Evolutionary conservation across 2,113 vertebrate genomes (phyloP).

Genomic region (Empidonax traillii): DNA sequence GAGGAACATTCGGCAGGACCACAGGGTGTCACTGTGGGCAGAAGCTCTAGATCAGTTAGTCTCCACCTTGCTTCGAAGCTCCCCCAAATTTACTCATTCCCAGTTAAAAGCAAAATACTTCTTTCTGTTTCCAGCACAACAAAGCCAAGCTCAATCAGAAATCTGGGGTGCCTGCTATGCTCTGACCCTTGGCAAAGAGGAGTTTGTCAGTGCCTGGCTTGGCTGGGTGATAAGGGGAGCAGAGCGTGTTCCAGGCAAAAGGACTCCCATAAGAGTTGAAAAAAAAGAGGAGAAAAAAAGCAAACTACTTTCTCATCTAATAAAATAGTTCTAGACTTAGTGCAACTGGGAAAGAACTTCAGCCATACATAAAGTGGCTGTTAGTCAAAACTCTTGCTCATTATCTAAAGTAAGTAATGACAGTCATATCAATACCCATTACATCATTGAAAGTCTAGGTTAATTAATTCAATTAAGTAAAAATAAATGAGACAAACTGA

Average conservation of each 20-base stretch:
- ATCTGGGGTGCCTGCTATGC: fast-evolving
- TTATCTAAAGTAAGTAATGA: not conserved
- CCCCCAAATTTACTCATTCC: not conserved
- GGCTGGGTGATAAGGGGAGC: fast-evolving
- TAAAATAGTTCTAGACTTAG: not conserved
- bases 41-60: not conserved
- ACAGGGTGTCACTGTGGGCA: not conserved
- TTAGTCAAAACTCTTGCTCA: not conserved
- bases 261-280: not conserved
- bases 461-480: not conserved
- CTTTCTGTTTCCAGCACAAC: not conserved
- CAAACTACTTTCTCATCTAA: not conserved
- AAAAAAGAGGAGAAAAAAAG: not conserved
- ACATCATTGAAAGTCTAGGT: not conserved
- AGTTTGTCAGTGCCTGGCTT: not conserved
- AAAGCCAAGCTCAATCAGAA: not conserved
- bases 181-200: not conserved
- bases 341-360: not conserved
- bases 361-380: fast-evolving
- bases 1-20: not conserved
- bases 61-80: not conserved
- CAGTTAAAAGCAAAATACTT: not conserved
- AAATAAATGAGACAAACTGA: not conserved
- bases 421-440: not conserved
- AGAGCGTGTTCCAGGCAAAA: not conserved